A percentile compares a stretch with the other conserved stretches of the same genome.
phyloP scores from a whole-genome alignment of 2,888 invertebrate species.

The Antheraea assamensis region DNA sequence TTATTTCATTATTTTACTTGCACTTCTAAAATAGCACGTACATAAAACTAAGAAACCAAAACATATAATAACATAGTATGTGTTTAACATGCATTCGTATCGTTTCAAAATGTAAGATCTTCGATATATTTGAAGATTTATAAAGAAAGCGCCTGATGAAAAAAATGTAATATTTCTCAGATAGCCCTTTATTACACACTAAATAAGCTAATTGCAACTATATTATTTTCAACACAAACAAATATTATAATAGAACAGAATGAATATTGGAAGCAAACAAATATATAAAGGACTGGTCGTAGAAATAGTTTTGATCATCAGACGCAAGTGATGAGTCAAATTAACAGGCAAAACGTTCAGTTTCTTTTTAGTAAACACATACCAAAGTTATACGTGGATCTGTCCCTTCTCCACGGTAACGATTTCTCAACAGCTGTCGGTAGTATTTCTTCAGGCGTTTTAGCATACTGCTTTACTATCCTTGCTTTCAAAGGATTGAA shows the following conservation, averaged over 20 bases:
- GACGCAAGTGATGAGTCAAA: constrained; percentile 42
- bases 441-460: constrained; percentile 83
- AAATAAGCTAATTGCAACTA: not conserved
- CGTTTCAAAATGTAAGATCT: constrained; percentile 17
- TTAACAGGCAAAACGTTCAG: constrained; percentile 47
- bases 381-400: constrained; percentile 88
- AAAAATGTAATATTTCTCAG: constrained; percentile 11
- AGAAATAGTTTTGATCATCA: constrained; percentile 46
- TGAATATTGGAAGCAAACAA: not conserved
- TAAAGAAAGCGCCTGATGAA: constrained; percentile 23
- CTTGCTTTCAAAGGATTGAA: constrained; percentile 87
- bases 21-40: not conserved
- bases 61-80: constrained; percentile 34
- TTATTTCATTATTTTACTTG: not conserved
- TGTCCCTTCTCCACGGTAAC: constrained; percentile 92
- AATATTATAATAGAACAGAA: constrained; percentile 2
- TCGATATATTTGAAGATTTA: constrained; percentile 18
- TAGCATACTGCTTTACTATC: constrained; percentile 86
- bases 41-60: not conserved
- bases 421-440: constrained; percentile 91
- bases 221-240: not conserved
- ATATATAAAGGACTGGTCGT: not conserved
- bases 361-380: constrained; percentile 71
- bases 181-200: not conserved
- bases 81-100: constrained; percentile 41